phyloP scores from a whole-genome alignment of 2,888 invertebrate species.

The Synanthedon tipuliformis region DNA sequence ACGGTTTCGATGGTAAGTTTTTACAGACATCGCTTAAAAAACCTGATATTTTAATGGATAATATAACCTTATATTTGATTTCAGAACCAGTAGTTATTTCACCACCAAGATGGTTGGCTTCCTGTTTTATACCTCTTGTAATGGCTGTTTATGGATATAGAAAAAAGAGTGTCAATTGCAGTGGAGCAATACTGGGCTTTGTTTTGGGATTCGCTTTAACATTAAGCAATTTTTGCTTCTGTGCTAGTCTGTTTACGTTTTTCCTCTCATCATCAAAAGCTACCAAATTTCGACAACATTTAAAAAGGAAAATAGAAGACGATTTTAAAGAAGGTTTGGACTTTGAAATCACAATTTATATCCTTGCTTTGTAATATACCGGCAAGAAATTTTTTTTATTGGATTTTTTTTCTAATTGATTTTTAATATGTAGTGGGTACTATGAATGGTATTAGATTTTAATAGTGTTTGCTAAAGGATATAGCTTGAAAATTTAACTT shows the following conservation, averaged over 20 bases:
- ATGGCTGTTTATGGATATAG: conserved; percentile 76
- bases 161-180: conserved; percentile 75
- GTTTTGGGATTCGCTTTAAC: conserved; percentile 82
- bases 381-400: too few species aligned
- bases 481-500: too few species aligned
- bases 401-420: too few species aligned
- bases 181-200: conserved; percentile 79
- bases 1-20: conserved; percentile 66
- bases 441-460: too few species aligned
- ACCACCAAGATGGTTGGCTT: conserved; percentile 75
- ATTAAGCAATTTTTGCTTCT: conserved; percentile 81
- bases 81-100: conserved; percentile 72
- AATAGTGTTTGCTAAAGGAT: too few species aligned
- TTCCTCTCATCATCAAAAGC: conserved; percentile 85
- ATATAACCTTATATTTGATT: conserved; percentile 8
- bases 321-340: conserved; percentile 81
- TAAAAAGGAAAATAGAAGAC: conserved; percentile 77
- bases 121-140: conserved; percentile 74
- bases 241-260: conserved; percentile 78
- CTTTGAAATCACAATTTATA: too few species aligned
- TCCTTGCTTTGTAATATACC: too few species aligned
- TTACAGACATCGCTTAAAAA: neutral
- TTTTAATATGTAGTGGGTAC: too few species aligned
- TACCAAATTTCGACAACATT: conserved; percentile 78
- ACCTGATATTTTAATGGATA: neutral